phyloP scores from a whole-genome alignment of 2,113 vertebrate genomes.

The Chionomys nivalis region DNA sequence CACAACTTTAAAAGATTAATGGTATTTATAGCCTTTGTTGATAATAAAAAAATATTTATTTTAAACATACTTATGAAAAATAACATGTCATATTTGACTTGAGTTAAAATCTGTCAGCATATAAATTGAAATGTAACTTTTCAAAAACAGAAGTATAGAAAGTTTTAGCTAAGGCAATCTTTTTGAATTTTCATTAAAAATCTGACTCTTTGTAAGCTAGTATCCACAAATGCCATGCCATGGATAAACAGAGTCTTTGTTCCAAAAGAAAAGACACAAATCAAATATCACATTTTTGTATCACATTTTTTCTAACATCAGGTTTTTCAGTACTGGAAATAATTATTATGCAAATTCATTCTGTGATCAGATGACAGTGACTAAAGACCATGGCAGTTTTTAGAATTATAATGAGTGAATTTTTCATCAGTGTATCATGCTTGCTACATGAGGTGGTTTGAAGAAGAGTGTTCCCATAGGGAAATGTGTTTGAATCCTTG shows the following conservation, averaged over 20 bases:
- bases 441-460: neutral
- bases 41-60: neutral
- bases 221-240: neutral
- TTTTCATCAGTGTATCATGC: neutral
- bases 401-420: neutral
- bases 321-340: neutral
- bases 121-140: neutral
- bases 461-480: neutral
- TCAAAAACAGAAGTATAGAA: neutral
- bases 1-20: neutral
- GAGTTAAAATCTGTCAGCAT: neutral
- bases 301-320: neutral
- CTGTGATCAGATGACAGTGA: neutral
- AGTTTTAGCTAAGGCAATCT: neutral
- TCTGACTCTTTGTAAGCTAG: neutral
- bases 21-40: neutral
- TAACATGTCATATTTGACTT: slow-evolving; percentile 5
- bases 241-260: neutral
- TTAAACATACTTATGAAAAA: slow-evolving; percentile 29
- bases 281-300: neutral
- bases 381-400: neutral
- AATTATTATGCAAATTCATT: neutral
- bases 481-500: neutral
- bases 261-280: neutral
- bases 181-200: neutral